Evolutionary conservation across 1,140 invertebrate genomes (phyloP), one percentile per base, ranked within the genome.

Genomic region (Macrobrachium nipponense): DNA sequence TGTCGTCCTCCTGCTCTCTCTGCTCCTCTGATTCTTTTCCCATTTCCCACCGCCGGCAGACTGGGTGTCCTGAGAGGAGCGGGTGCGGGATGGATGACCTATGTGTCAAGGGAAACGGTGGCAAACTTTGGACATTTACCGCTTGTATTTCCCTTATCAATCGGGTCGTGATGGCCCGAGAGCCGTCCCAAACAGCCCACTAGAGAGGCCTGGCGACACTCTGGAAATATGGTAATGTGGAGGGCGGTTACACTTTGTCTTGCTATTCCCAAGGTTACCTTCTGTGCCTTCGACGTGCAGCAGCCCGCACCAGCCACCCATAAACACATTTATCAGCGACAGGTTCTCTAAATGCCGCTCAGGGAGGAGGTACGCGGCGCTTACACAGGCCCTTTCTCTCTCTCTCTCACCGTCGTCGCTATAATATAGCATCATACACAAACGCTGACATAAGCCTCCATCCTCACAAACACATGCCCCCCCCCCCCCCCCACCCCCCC

Each of bases 171-270:
- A 76, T 76, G 44, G 73, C 73, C 14, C 44, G 18, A 11, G 72
- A 51, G 51, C 51, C 72, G 72, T 44, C 73, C 73, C 7, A 44
- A 76, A 76, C 44, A 59, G 44, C 73, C 73, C 73, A 17, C 73
- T 20, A 14, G 70, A 58, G 44, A 51, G 44, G 17, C 17, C n/a
- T 11, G 17, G 17, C 44, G 4, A 76, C 73, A 76, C 73, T 58
- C 73, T 58, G 17, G 73, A 76, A 76, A 76, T 76, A 76, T 76
- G 73, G 73, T 76, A 76, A 76, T 76, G 73, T n/a, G 12, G 44
- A 51, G 51, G 44, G n/a, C 44, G 44, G 17, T 58, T 3, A 76
- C 73, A 76, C 73, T 76, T 58, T 76, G 73, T 76, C 73, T 58
- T 76, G 73, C 18, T 58, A 58, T 76, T 58, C 73, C 73, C 44